Evolutionary conservation across 2,888 invertebrate genomes (phyloP).

Genomic region (Leptinotarsa tumamoca): DNA sequence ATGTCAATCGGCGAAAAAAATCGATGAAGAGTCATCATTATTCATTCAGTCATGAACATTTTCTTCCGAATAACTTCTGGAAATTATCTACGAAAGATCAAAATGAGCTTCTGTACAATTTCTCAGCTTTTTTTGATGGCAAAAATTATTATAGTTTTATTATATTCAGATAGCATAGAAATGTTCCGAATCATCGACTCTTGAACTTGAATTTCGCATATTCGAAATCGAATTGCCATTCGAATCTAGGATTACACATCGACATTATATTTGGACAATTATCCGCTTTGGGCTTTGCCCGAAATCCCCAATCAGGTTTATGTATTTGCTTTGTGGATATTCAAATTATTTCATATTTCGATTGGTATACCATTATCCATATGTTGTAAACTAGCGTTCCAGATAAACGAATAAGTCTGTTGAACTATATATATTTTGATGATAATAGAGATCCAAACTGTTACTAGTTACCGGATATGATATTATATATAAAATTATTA

Average conservation of each 20-base stretch:
- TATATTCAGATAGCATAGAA: no score
- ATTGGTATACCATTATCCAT: not conserved
- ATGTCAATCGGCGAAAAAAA: no score
- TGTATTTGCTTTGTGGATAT: slow-evolving; percentile 15
- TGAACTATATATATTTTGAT: no score
- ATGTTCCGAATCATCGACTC: slow-evolving; percentile 3
- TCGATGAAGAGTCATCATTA: no score
- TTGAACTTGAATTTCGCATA: slow-evolving; percentile 20
- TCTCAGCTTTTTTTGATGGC: no score
- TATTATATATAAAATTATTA: no score
- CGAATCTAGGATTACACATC: slow-evolving; percentile 21
- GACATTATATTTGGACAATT: slow-evolving; percentile 11
- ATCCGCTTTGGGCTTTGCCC: slow-evolving; percentile 9
- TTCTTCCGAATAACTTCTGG: no score
- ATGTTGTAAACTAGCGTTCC: not conserved
- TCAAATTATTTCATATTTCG: slow-evolving; percentile 20
- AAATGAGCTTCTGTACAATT: no score
- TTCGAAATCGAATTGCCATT: slow-evolving; percentile 20
- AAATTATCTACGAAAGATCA: no score
- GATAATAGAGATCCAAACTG: no score
- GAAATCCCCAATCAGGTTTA: slow-evolving; percentile 17
- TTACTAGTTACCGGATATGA: no score
- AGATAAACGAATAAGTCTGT: not conserved
- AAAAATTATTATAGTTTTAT: slow-evolving; percentile 5
- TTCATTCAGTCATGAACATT: no score